Percentiles rank a stretch among this genome's conserved stretches.
These are phyloP conservation scores for Cotesia chilonis DNA, from an alignment of 1,140 invertebrate genomes.

Conservation along the genomic window DNA sequence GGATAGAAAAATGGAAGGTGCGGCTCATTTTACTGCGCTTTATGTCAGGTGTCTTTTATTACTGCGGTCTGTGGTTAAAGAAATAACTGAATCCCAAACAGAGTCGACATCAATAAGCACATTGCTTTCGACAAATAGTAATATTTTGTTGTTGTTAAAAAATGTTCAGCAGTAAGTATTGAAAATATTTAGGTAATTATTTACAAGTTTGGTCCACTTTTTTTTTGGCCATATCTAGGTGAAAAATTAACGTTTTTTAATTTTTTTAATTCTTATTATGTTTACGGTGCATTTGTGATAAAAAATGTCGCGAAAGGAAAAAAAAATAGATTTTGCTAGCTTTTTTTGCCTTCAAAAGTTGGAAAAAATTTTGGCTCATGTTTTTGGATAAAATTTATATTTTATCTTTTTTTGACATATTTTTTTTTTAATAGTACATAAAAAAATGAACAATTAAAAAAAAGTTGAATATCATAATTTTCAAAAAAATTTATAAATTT, in stretches of 20 bases:
- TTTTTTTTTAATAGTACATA: too few relatives aligned
- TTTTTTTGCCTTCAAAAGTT: not conserved
- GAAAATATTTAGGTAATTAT: not conserved
- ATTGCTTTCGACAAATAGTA: conserved; percentile 63
- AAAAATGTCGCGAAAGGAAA: not conserved
- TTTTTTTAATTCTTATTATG: too few relatives aligned
- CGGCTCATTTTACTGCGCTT: conserved; percentile 85
- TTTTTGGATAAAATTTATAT: too few relatives aligned
- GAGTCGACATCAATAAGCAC: conserved; percentile 60
- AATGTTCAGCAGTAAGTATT: conserved; percentile 69
- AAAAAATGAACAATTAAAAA: too few relatives aligned
- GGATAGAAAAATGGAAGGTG: conserved; percentile 81
- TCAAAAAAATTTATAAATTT: too few relatives aligned
- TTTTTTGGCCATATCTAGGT: not conserved
- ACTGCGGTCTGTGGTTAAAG: conserved; percentile 59
- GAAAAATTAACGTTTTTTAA: too few relatives aligned
- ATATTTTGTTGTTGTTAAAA: conserved; percentile 72
- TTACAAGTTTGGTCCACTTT: not conserved
- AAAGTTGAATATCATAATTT: too few relatives aligned
- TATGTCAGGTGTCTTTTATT: conserved; percentile 72
- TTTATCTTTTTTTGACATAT: too few relatives aligned
- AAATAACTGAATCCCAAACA: conserved; percentile 49
- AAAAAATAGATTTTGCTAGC: not conserved
- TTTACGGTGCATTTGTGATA: too few relatives aligned
- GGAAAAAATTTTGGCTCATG: too few relatives aligned